These are phyloP conservation scores for Phragmatobia fuliginosa DNA, from an alignment of 2,888 invertebrate genomes.

Conservation along the genomic window DNA sequence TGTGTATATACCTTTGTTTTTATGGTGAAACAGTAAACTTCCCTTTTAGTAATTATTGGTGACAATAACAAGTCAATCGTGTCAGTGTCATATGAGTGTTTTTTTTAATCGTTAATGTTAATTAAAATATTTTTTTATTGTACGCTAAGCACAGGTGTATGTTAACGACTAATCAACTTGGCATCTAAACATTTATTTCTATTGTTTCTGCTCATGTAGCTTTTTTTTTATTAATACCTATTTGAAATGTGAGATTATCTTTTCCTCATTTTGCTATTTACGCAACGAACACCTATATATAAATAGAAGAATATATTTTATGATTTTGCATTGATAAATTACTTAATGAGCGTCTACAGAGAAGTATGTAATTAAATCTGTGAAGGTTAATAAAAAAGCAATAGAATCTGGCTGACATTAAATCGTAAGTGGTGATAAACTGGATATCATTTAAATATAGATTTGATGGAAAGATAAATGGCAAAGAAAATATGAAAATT, in stretches of 20 bases:
- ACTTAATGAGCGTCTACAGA: not conserved
- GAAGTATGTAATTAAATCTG: not conserved
- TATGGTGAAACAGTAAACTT: slow-evolving; percentile 32
- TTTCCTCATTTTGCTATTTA: slow-evolving; percentile 5
- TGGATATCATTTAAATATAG: not conserved
- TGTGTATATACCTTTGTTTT: slow-evolving; percentile 64
- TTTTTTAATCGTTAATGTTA: slow-evolving; percentile 53
- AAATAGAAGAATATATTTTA: not conserved
- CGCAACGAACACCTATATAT: not conserved
- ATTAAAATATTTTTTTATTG: slow-evolving; percentile 54
- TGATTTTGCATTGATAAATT: not conserved
- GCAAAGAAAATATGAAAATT: not conserved
- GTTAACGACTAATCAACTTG: slow-evolving; percentile 51
- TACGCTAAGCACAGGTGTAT: slow-evolving; percentile 56
- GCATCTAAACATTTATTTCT: slow-evolving; percentile 56
- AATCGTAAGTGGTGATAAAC: not conserved
- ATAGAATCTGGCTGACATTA: not conserved
- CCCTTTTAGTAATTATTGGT: slow-evolving; percentile 48
- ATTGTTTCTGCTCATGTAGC: slow-evolving; percentile 41
- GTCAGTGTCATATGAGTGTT: slow-evolving; percentile 73
- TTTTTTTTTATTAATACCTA: slow-evolving; percentile 4
- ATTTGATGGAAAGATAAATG: not conserved
- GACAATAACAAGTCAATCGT: slow-evolving; percentile 74
- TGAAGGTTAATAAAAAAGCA: not conserved
- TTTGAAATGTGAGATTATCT: not conserved